A percentile compares a stretch with the other conserved stretches of the same genome.
Conservation (phyloP, 2,797 vertebrate species). For the Bradypodion ventrale region DNA sequence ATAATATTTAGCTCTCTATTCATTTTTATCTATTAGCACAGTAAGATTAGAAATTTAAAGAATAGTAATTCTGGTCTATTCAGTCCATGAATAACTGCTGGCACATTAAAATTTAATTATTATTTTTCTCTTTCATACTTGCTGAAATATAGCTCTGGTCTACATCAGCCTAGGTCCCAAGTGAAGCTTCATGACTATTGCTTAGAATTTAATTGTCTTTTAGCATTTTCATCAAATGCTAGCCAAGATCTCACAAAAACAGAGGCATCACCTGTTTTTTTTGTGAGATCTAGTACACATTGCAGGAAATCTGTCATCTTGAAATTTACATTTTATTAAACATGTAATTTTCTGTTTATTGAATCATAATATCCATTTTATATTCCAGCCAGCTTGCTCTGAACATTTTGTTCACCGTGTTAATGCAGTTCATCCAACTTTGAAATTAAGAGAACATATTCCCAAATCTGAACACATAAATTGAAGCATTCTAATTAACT, state of each 20-base stretch:
- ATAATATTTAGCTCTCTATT: conserved; percentile 37
- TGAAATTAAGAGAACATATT: conserved; percentile 4
- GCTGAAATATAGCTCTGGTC: conserved; percentile 76
- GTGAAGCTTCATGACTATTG: conserved; percentile 68
- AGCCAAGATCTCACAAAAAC: conserved; percentile 63
- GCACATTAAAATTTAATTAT: conserved; percentile 59
- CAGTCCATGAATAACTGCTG: conserved; percentile 67
- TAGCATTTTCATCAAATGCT: conserved; percentile 77
- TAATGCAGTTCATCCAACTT: background rate
- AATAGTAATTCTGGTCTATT: conserved; percentile 45
- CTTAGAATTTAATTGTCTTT: conserved; percentile 79
- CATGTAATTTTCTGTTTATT: background rate
- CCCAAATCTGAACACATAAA: background rate
- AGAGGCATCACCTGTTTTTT: too few relatives aligned
- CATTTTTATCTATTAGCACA: conserved; percentile 49
- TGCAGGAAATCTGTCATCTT: conserved; percentile 77
- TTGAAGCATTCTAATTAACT: background rate
- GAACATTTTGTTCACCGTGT: background rate
- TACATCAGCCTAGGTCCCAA: conserved; percentile 83
- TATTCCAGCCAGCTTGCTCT: conserved; percentile 33
- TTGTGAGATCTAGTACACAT: background rate
- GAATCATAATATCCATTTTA: conserved; percentile 29
- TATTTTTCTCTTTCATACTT: conserved; percentile 66
- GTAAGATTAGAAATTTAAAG: conserved; percentile 29
- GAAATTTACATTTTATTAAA: conserved; percentile 68